phyloP scores from a whole-genome alignment of 1,140 invertebrate genomes.

The Copidosoma floridanum region DNA sequence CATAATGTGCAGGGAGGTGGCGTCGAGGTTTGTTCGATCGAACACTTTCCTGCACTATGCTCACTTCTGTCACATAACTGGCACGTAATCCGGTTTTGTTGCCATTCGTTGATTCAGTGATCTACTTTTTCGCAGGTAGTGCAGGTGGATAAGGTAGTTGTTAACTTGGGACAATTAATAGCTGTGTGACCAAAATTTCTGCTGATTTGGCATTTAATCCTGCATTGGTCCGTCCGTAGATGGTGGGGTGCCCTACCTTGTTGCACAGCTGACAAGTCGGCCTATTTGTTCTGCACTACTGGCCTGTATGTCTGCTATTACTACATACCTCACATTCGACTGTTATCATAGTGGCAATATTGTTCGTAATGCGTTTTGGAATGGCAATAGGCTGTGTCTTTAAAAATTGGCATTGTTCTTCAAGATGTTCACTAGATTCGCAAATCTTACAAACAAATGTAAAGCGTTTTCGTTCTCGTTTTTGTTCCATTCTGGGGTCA shows the following conservation, averaged over 20 bases:
- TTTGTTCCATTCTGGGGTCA: too few species aligned
- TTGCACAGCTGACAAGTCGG: too few species aligned
- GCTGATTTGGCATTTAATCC: neutral
- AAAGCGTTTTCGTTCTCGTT: too few species aligned
- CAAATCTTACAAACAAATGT: too few species aligned
- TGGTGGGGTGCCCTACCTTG: too few species aligned
- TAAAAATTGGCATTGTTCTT: neutral
- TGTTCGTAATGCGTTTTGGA: too few species aligned
- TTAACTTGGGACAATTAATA: neutral
- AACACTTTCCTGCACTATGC: neutral
- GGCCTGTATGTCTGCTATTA: too few species aligned
- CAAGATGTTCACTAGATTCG: neutral
- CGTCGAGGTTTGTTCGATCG: neutral
- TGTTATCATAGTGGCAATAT: too few species aligned
- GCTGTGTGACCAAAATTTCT: neutral
- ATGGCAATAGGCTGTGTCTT: neutral
- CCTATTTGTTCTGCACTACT: too few species aligned
- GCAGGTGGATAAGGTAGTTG: neutral
- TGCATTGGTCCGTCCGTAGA: too few species aligned
- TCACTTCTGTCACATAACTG: neutral
- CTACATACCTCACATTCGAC: too few species aligned
- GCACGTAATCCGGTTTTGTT: neutral
- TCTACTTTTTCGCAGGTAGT: neutral
- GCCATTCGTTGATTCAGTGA: neutral
- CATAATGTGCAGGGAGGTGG: too few species aligned